These are phyloP conservation scores for Lepidochrysops patricia DNA, from an alignment of 2,888 invertebrate genomes.

Conservation along the genomic window DNA sequence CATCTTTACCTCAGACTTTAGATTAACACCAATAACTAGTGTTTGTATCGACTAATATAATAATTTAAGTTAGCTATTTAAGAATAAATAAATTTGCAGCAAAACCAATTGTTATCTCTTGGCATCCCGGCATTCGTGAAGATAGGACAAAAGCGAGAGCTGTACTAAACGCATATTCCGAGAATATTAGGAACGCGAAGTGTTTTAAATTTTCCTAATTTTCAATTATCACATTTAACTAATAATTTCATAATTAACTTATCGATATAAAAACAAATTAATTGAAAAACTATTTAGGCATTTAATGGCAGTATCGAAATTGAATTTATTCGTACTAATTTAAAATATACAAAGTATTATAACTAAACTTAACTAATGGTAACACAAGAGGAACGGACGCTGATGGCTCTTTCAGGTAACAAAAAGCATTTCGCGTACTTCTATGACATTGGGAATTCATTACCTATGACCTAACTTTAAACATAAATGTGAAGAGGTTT, in stretches of 20 bases:
- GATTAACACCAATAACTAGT: conserved; percentile 69
- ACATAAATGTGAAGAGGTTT: not conserved
- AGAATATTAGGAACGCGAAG: conserved; percentile 20
- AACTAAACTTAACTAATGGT: conserved; percentile 70
- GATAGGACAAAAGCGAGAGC: conserved; percentile 16
- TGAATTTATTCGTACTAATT: conserved; percentile 65
- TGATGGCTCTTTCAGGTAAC: conserved; percentile 69
- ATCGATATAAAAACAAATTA: conserved; percentile 45
- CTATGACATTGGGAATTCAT: not conserved
- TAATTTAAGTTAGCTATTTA: conserved; percentile 59
- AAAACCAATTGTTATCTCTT: conserved; percentile 48
- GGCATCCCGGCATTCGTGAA: conserved; percentile 17
- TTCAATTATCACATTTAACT: conserved; percentile 66
- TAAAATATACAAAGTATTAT: conserved; percentile 63
- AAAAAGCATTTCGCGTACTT: conserved; percentile 29
- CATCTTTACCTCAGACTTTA: conserved; percentile 75
- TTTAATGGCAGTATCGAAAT: conserved; percentile 73
- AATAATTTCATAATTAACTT: conserved; percentile 64
- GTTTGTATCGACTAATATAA: conserved; percentile 60
- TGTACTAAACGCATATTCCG: conserved; percentile 12
- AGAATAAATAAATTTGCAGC: conserved; percentile 63
- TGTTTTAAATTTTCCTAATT: conserved; percentile 42
- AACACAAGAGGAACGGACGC: conserved; percentile 70
- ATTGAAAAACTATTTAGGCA: conserved; percentile 67
- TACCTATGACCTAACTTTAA: not conserved